Conservation (phyloP, 2,888 invertebrate genomes). For the Caenorhabditis plicata region DNA sequence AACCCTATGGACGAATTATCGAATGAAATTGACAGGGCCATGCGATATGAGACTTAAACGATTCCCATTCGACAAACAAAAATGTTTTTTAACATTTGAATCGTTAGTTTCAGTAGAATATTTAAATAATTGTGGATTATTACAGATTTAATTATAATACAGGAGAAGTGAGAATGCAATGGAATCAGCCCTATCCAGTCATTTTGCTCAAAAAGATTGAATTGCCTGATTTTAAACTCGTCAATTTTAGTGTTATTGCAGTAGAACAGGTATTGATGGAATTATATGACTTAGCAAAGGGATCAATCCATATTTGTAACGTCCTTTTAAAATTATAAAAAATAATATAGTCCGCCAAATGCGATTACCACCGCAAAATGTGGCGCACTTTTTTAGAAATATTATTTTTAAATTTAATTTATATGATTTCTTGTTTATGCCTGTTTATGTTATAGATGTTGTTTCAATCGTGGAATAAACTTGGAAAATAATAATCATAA, state of each 20-base stretch:
- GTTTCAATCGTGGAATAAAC: too few relatives aligned
- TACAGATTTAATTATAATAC: conserved; percentile 65
- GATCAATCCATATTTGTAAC: not conserved
- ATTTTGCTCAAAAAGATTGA: conserved; percentile 56
- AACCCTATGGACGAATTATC: conserved; percentile 63
- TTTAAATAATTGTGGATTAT: too few relatives aligned
- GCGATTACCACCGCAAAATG: too few relatives aligned
- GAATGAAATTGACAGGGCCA: conserved; percentile 64
- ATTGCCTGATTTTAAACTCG: conserved; percentile 63
- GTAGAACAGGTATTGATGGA: conserved; percentile 57
- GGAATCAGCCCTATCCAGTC: conserved; percentile 63
- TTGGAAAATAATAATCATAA: too few relatives aligned
- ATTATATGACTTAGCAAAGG: too few relatives aligned
- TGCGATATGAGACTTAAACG: conserved; percentile 65
- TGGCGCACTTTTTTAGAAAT: too few relatives aligned
- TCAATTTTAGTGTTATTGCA: conserved; percentile 63
- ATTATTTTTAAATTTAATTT: too few relatives aligned
- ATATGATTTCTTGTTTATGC: too few relatives aligned
- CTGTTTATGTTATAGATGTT: too few relatives aligned
- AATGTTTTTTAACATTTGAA: conserved; percentile 65
- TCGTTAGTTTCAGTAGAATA: conserved; percentile 57
- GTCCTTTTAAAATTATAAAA: conserved; percentile 1
- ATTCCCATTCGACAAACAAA: conserved; percentile 61
- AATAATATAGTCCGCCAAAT: too few relatives aligned
- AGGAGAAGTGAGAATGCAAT: conserved; percentile 65